phyloP scores from a whole-genome alignment of 2,797 vertebrate genomes.

The Pangasius mekongensis region DNA sequence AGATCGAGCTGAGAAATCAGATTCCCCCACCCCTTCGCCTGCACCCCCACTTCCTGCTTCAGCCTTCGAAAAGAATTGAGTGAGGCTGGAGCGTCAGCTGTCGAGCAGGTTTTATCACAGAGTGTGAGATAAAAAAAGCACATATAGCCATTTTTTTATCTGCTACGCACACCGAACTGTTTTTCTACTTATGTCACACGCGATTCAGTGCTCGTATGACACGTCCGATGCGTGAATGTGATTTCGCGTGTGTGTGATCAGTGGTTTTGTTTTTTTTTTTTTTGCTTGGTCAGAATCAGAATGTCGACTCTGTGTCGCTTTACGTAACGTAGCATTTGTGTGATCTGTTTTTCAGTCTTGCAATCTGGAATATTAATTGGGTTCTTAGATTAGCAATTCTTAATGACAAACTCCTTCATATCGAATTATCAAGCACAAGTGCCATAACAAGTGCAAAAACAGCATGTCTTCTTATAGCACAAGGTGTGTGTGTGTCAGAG shows the following conservation, averaged over 20 bases:
- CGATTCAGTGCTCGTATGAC: slow-evolving; percentile 2
- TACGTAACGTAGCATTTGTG: slow-evolving; percentile 20
- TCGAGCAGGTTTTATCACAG: background rate
- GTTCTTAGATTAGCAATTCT: slow-evolving; percentile 33
- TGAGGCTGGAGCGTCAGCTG: background rate
- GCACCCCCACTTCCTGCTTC: slow-evolving; percentile 21
- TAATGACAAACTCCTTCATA: slow-evolving; percentile 37
- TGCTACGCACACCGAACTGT: slow-evolving; percentile 39
- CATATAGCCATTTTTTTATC: slow-evolving; percentile 7
- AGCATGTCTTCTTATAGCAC: slow-evolving; percentile 47
- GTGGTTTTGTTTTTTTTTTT: background rate
- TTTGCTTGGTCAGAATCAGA: background rate
- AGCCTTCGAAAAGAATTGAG: slow-evolving; percentile 39
- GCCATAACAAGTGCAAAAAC: slow-evolving; percentile 46
- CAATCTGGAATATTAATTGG: slow-evolving; percentile 5
- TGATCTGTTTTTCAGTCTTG: background rate
- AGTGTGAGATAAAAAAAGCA: slow-evolving; percentile 8
- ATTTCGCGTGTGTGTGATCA: slow-evolving; percentile 4
- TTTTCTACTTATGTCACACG: slow-evolving; percentile 15
- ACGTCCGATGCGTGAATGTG: background rate
- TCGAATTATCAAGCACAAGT: slow-evolving; percentile 50
- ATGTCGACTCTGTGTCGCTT: background rate
- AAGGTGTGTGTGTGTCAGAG: slow-evolving; percentile 46
- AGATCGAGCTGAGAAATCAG: slow-evolving; percentile 22
- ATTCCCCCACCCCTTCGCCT: slow-evolving; percentile 5